Base-by-base conservation (phyloP, 2,797 vertebrate species). In the Pipistrellus pygmaeus region DNA sequence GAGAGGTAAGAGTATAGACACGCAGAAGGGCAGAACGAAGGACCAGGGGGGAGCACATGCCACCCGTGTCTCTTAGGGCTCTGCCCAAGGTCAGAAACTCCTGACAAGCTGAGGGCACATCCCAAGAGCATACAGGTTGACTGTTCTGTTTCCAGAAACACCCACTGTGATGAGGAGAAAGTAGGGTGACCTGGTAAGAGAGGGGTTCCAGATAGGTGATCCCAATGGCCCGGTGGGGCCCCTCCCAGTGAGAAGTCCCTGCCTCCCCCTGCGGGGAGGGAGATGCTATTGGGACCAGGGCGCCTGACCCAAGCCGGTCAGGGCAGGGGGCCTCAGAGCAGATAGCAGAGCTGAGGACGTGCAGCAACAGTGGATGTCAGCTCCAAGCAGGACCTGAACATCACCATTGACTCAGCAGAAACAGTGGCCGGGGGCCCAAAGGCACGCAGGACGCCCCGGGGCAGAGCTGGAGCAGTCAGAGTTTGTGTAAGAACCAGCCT, bases 221-320 rank as follows among this genome's bases (percentile, higher is more conserved):
- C n/a, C 3, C 32, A 41, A 44, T 4, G 35, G 30, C 48, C 20
- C 13, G 14, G 30, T 8, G 17, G 69, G 21, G 7, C n/a, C 68
- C 27, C 35, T n/a, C 46, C 21, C 1, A 5, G 46, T 2, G 7
- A 20, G 60, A 68, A 53, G 30, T 53, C 44, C 75, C 21, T 75
- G 12, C 13, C n/a, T 32, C 20, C 23, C 0, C 13, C 30, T 12
- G 48, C 6, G 17, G 27, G 44, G 23, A 51, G 27, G 21, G n/a
- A 55, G 48, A 12, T 32, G 35, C 15, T 35, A 17, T 46, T 72
- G 46, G 71, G 64, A 66, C 21, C 17, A 51, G 30, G 11, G 35
- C 13, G 57, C 21, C 30, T 57, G 23, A 21, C 2, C 27, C 0
- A 8, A 30, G 64, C 0, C 0, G 1, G 11, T 66, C 48, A 60